Evolutionary conservation across 2,888 invertebrate species (phyloP).

Genomic region (Parasteatoda lunata): DNA sequence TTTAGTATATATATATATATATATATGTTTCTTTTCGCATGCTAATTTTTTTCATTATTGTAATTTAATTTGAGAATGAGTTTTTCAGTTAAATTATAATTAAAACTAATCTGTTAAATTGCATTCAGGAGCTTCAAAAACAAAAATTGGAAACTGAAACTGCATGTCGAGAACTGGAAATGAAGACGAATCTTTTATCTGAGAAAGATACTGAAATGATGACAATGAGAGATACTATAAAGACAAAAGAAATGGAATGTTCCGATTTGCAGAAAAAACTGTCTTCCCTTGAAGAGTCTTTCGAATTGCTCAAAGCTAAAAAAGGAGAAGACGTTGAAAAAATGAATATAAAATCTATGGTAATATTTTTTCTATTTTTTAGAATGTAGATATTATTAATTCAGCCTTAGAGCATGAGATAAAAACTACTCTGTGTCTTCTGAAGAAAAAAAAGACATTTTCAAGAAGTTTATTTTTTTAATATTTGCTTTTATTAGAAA

Average conservation of each 20-base stretch:
- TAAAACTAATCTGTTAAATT: too few species aligned
- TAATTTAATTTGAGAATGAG: too few species aligned
- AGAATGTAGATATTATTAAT: too few species aligned
- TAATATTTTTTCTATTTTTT: background rate
- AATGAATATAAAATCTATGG: background rate
- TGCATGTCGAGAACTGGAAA: conserved; percentile 12
- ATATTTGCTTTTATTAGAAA: too few species aligned
- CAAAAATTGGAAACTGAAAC: conserved; percentile 9
- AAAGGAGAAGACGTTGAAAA: background rate
- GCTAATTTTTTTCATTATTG: too few species aligned
- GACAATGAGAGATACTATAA: conserved; percentile 9
- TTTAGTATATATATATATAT: too few species aligned
- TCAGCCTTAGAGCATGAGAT: too few species aligned
- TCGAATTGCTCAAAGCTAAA: conserved; percentile 12
- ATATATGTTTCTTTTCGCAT: too few species aligned
- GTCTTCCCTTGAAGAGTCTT: background rate
- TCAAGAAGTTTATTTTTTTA: too few species aligned
- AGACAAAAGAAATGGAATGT: conserved; percentile 29
- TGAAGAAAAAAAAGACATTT: too few species aligned
- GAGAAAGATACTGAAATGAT: conserved; percentile 34
- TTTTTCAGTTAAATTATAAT: too few species aligned
- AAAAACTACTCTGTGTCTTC: too few species aligned
- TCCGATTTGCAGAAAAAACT: conserved; percentile 17
- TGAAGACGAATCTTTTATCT: conserved; percentile 1
- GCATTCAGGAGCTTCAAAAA: conserved; percentile 10